Evolutionary conservation across 2,113 vertebrate species (phyloP).

Genomic region (Aspidoscelis tigris): DNA sequence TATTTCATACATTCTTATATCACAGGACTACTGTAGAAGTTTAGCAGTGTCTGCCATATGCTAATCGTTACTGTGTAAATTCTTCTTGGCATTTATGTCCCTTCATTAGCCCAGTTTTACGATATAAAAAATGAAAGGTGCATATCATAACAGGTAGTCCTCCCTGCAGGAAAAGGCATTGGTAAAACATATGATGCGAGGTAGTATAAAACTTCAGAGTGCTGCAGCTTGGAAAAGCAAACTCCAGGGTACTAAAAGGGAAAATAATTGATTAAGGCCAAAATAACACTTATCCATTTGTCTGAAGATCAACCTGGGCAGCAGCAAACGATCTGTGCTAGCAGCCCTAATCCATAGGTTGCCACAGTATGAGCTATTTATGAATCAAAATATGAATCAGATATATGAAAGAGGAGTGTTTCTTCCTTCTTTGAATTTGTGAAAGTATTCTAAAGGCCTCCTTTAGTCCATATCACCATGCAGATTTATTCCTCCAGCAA

Average conservation of each 20-base stretch:
- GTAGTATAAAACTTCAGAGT: conserved; percentile 7
- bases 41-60: neutral
- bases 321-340: too few relatives aligned
- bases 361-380: too few relatives aligned
- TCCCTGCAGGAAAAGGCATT: conserved; percentile 23
- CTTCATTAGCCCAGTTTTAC: conserved; percentile 29
- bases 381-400: too few relatives aligned
- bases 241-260: neutral
- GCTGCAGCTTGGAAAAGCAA: neutral
- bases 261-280: neutral
- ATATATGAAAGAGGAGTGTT: too few relatives aligned
- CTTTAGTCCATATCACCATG: too few relatives aligned
- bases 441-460: too few relatives aligned
- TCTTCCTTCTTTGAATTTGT: too few relatives aligned
- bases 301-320: too few relatives aligned
- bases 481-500: too few relatives aligned
- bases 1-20: neutral
- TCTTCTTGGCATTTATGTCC: conserved; percentile 2
- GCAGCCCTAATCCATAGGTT: too few relatives aligned
- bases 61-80: neutral
- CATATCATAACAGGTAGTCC: conserved; percentile 32
- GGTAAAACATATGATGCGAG: conserved; percentile 14
- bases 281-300: too few relatives aligned
- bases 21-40: neutral
- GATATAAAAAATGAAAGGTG: conserved; percentile 25